Conservation (phyloP, 2,797 vertebrate species). For the Acanthis flammea region DNA sequence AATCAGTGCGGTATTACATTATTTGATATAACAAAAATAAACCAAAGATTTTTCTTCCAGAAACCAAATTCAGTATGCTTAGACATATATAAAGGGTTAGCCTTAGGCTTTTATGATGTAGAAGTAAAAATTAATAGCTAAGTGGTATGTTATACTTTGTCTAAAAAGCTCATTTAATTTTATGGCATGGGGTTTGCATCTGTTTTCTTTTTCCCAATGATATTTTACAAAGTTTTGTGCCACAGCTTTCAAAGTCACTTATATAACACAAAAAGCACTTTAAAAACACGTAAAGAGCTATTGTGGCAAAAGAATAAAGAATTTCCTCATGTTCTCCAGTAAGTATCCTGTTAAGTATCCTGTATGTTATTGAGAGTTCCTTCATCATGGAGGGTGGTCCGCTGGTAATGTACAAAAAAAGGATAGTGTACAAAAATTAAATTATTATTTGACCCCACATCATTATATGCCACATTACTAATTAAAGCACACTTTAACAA, state of each 20-base stretch:
- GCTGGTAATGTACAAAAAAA: conserved; percentile 72
- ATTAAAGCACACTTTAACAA: conserved; percentile 83
- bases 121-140: conserved; percentile 66
- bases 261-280: conserved; percentile 45
- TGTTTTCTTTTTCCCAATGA: conserved; percentile 58
- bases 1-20: background rate
- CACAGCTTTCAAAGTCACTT: conserved; percentile 63
- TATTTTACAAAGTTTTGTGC: conserved; percentile 66
- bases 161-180: conserved; percentile 69
- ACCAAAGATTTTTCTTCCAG: background rate
- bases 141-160: conserved; percentile 44
- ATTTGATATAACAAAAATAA: conserved; percentile 21
- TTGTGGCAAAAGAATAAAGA: conserved; percentile 68
- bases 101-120: conserved; percentile 51
- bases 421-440: conserved; percentile 84
- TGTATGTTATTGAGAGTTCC: conserved; percentile 68
- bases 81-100: conserved; percentile 37
- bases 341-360: conserved; percentile 67
- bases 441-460: conserved; percentile 87
- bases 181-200: conserved; percentile 46
- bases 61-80: background rate
- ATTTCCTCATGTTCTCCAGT: conserved; percentile 68
- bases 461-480: conserved; percentile 84
- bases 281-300: conserved; percentile 46
- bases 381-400: conserved; percentile 85